Evolutionary conservation across 2,888 invertebrate genomes (phyloP), one percentile per base, ranked within the genome.

Genomic region (Acrocyrtus sp.): DNA sequence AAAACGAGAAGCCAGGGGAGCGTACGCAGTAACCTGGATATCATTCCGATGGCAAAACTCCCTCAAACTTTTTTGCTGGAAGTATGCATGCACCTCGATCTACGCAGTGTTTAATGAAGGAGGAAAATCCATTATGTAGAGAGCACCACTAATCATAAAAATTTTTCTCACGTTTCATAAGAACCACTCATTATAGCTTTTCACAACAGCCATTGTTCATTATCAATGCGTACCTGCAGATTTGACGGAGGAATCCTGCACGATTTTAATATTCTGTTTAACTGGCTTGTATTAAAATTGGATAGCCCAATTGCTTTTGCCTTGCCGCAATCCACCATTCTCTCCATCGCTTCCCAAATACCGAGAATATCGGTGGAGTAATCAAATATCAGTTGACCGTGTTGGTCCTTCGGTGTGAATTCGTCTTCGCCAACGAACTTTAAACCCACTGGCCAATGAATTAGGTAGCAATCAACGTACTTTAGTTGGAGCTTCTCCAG

Each of bases 231-330:
- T 65, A 94, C 88, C 77, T 81, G 81, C 61, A 90, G 83, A 84
- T 85, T 85, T 56, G 90, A 87, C 41, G 91, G 93, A 74, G 87
- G 88, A 61, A 92, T 87, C 56, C 84, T 85, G 3, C 88, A 87
- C 43, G 85, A 86, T 21, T 87, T 85, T 34, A 90, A 82, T 65
- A 95, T 84, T 65, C 90, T 87, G 58, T 87, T 85, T 68, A 95
- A 87, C 85, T 96, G 96, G 19, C 87, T 85, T 41, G 85, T 85
- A 83, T 91, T 95, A 83, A 94, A 90, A 84, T 96, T 96, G 0
- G 95, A 96, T 2, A 96, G 83, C 0, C 96, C 96, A 81, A 96
- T 92, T 15, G 93, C 88, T 82, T 89, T 92, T 0, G 91, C 86
- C 22, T 89, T 86, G 0, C 94, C 94, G 0, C 86, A 85, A 34